These are phyloP conservation scores for Phalloptychus januarius DNA, from an alignment of 2,797 vertebrate genomes.

Conservation along the genomic window DNA sequence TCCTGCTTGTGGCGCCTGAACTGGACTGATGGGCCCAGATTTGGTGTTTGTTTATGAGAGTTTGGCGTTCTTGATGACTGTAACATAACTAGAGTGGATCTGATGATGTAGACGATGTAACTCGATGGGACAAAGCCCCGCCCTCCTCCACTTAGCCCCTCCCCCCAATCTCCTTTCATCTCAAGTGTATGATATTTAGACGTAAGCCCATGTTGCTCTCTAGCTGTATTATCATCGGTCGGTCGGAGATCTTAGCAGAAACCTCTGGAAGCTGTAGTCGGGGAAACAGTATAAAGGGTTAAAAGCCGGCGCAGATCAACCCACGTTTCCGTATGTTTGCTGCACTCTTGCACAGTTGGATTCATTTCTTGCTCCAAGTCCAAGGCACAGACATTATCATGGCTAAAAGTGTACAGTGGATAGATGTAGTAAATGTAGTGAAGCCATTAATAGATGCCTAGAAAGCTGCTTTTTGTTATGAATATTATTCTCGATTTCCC, in stretches of 20 bases:
- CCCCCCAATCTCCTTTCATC: conserved; percentile 36
- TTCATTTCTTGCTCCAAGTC: conserved; percentile 58
- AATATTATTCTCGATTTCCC: conserved; percentile 30
- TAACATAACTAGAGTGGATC: conserved; percentile 61
- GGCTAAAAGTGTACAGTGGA: conserved; percentile 34
- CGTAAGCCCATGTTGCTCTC: conserved; percentile 60
- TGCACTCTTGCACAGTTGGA: conserved; percentile 40
- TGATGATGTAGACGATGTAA: conserved; percentile 27
- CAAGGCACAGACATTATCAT: conserved; percentile 84
- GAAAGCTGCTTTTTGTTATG: conserved; percentile 30
- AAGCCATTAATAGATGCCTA: conserved; percentile 41
- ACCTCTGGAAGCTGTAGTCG: conserved; percentile 22
- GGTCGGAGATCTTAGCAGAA: conserved; percentile 45
- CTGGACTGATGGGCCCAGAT: conserved; percentile 43
- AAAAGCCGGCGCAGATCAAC: conserved; percentile 35
- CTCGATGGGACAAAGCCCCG: conserved; percentile 17
- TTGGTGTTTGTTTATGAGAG: conserved; percentile 43
- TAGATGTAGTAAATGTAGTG: conserved; percentile 35
- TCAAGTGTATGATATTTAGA: conserved; percentile 60
- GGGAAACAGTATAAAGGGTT: conserved; percentile 27
- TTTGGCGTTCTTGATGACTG: conserved; percentile 43
- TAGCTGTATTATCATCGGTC: conserved; percentile 54
- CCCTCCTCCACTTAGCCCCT: too few relatives aligned
- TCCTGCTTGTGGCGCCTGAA: conserved; percentile 61
- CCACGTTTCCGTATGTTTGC: conserved; percentile 46